Evolutionary conservation across 2,797 vertebrate species (phyloP).

Genomic region (Harpagifer antarcticus): DNA sequence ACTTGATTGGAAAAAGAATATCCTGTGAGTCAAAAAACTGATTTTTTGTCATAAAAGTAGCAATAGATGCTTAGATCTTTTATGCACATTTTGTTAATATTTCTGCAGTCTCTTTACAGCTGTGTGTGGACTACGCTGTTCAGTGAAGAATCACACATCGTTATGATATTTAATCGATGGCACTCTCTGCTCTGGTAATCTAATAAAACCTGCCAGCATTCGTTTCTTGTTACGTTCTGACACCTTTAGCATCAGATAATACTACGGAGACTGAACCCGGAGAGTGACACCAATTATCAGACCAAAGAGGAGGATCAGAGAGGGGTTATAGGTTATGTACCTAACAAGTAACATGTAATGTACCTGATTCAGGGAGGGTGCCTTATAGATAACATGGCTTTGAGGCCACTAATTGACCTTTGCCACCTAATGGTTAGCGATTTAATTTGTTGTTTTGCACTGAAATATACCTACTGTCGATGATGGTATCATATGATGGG

Average conservation of each 20-base stretch:
- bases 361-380: conserved; percentile 27
- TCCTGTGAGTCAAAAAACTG: neutral
- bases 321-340: conserved; percentile 21
- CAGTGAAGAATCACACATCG: conserved; percentile 19
- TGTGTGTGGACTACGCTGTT: neutral
- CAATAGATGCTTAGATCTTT: neutral
- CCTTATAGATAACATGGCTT: conserved; percentile 15
- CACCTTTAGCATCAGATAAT: conserved; percentile 28
- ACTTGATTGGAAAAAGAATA: neutral
- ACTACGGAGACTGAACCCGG: conserved; percentile 30
- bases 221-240: conserved; percentile 27
- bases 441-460: neutral
- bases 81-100: neutral
- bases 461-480: neutral
- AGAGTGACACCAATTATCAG: conserved; percentile 51
- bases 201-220: conserved; percentile 37
- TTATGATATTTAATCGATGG: conserved; percentile 26
- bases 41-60: neutral
- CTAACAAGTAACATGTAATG: neutral
- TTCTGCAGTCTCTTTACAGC: neutral
- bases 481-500: neutral
- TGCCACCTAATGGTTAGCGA: conserved; percentile 8
- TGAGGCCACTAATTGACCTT: conserved; percentile 30
- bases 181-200: conserved; percentile 24
- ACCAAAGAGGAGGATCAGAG: conserved; percentile 27